Evolutionary conservation across 2,888 invertebrate species (phyloP).

Genomic region (Sussaba pulchella): DNA sequence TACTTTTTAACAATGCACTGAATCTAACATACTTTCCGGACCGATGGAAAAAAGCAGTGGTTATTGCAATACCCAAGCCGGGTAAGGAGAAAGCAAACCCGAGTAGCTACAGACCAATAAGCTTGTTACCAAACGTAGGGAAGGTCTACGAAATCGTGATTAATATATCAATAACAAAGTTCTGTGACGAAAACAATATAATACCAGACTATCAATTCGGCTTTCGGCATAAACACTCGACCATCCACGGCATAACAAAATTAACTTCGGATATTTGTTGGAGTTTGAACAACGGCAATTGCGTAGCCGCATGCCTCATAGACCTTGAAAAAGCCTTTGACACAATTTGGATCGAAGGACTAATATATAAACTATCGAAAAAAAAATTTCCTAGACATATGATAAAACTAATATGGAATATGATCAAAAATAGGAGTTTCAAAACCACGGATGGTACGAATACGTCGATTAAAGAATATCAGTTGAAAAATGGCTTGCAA

Average conservation of each 20-base stretch:
- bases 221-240: neutral
- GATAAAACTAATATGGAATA: neutral
- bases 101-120: neutral
- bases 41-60: neutral
- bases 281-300: neutral
- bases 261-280: neutral
- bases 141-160: neutral
- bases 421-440: neutral
- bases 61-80: neutral
- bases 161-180: neutral
- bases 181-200: neutral
- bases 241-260: slow-evolving; percentile 1
- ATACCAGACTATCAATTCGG: neutral
- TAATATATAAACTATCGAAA: neutral
- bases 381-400: neutral
- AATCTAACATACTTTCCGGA: slow-evolving; percentile 23
- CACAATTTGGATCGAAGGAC: neutral
- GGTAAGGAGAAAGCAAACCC: neutral
- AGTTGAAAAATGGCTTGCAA: neutral
- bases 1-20: slow-evolving; percentile 12
- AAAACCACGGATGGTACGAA: neutral
- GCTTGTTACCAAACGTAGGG: neutral
- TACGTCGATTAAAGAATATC: neutral
- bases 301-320: slow-evolving; percentile 9
- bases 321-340: neutral